Conservation (phyloP, 2,113 vertebrate genomes). For the Peromyscus polionotus region DNA sequence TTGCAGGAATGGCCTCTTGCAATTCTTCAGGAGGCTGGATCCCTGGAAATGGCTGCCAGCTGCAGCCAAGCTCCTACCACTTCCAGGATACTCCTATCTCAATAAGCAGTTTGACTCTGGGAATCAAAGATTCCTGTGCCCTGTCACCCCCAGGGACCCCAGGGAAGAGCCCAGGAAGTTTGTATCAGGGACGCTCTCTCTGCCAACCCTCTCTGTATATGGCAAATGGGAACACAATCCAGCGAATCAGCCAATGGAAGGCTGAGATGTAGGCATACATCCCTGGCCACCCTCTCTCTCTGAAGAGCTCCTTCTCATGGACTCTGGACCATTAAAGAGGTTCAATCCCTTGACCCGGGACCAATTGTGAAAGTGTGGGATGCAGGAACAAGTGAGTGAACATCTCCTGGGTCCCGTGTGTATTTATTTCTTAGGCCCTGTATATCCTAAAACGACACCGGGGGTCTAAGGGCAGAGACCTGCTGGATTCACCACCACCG, state of each 20-base stretch:
- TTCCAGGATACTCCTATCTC: not conserved
- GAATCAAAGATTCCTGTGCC: not conserved
- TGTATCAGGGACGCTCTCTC: not conserved
- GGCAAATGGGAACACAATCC: not conserved
- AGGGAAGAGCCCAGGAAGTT: not conserved
- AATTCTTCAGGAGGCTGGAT: not conserved
- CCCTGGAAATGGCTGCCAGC: not conserved
- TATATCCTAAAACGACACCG: rapidly evolving
- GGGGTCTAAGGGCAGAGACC: not conserved
- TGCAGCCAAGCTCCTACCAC: too few species aligned
- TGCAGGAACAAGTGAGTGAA: not conserved
- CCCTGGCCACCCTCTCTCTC: too few species aligned
- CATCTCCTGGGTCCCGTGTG: not conserved
- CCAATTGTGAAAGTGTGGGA: not conserved
- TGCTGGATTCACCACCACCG: not conserved
- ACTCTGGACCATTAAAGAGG: not conserved
- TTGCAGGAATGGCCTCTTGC: not conserved
- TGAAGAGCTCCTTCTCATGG: not conserved
- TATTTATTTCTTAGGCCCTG: not conserved
- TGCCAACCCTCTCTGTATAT: not conserved
- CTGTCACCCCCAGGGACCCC: not conserved
- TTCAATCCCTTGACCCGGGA: not conserved
- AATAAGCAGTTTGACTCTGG: not conserved
- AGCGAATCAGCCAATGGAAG: not conserved
- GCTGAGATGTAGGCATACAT: not conserved